phyloP scores from a whole-genome alignment of 2,113 vertebrate genomes.

The Entomyzon cyanotis region DNA sequence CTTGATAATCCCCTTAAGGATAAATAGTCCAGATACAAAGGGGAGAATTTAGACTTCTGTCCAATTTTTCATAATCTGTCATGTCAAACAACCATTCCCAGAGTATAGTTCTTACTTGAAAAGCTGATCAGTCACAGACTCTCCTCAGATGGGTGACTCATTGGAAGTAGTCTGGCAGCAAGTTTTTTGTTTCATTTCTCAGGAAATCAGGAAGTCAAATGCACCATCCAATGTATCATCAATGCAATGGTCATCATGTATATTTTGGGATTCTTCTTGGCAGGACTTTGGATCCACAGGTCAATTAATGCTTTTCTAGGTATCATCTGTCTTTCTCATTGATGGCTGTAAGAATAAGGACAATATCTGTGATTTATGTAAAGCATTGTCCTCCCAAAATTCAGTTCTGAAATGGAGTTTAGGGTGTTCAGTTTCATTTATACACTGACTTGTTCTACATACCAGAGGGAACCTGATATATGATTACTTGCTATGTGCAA shows the following conservation, averaged over 20 bases:
- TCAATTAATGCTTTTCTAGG: neutral
- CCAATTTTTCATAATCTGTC: neutral
- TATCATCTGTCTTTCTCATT: neutral
- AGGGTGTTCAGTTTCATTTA: neutral
- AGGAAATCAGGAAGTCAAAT: neutral
- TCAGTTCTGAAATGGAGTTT: neutral
- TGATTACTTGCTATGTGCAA: neutral
- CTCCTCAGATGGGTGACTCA: neutral
- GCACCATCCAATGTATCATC: neutral
- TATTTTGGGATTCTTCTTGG: neutral
- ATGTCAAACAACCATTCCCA: neutral
- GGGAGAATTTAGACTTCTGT: neutral
- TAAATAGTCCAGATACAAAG: neutral
- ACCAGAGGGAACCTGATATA: neutral
- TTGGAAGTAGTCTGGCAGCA: neutral
- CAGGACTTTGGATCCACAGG: neutral
- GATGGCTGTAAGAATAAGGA: neutral
- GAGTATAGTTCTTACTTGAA: neutral
- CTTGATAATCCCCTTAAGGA: neutral
- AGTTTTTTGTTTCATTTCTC: neutral
- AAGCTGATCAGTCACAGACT: neutral
- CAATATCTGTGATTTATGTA: neutral
- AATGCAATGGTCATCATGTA: neutral
- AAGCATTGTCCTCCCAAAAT: neutral
- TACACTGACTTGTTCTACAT: neutral